These are phyloP conservation scores for Chorisops tibialis DNA, from an alignment of 2,888 invertebrate species.

Conservation along the genomic window DNA sequence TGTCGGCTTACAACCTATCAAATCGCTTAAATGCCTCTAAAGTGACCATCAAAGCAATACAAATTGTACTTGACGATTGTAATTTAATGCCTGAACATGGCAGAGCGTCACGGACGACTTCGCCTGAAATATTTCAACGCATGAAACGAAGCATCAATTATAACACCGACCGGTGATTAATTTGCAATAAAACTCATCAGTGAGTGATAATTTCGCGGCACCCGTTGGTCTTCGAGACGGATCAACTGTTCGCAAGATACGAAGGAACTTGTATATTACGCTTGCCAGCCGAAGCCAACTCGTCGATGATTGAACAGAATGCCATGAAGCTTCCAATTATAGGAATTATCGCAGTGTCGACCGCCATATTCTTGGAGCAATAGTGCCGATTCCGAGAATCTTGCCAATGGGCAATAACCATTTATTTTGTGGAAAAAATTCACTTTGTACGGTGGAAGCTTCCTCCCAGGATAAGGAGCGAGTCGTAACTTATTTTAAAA, in stretches of 20 bases:
- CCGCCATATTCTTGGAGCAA: too few relatives aligned
- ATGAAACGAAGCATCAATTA: neutral
- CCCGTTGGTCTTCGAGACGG: neutral
- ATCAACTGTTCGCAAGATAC: neutral
- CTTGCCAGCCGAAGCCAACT: neutral
- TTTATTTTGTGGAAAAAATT: conserved; percentile 15
- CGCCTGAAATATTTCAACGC: neutral
- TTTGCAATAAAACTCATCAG: neutral
- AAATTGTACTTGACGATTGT: neutral
- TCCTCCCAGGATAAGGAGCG: conserved; percentile 5
- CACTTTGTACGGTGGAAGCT: neutral
- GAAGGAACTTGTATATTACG: neutral
- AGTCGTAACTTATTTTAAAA: conserved; percentile 20
- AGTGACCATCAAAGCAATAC: neutral
- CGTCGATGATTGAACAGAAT: neutral
- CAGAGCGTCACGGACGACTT: neutral
- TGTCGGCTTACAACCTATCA: too few relatives aligned
- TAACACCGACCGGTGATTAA: conserved; percentile 4
- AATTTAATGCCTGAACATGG: neutral
- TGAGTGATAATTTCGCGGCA: neutral
- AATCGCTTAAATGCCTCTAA: neutral
- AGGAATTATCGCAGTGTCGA: too few relatives aligned
- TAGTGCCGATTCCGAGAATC: too few relatives aligned
- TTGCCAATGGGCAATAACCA: conserved; percentile 10
- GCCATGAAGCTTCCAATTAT: too few relatives aligned